Evolutionary conservation across 2,888 invertebrate species (phyloP).

Genomic region (Chrysomela aeneicollis): DNA sequence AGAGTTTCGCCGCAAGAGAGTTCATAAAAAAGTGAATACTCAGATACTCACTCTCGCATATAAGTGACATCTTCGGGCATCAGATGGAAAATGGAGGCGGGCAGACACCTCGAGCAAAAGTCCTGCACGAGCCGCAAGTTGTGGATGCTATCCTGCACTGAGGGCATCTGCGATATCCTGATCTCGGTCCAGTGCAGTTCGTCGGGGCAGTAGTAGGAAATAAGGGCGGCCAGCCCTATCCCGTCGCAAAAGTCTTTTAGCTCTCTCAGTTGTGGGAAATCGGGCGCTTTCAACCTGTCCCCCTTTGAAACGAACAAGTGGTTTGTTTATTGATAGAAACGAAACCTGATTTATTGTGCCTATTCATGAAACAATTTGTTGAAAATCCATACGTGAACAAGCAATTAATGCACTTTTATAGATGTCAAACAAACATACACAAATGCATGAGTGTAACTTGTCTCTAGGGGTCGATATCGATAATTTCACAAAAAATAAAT

Average conservation of each 20-base stretch:
- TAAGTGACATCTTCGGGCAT: constrained; percentile 95
- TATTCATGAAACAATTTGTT: too few relatives aligned
- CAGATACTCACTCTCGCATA: constrained; percentile 81
- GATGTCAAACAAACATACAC: too few relatives aligned
- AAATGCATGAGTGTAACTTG: too few relatives aligned
- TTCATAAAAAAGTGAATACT: neutral
- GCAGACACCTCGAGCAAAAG: constrained; percentile 86
- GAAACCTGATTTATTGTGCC: too few relatives aligned
- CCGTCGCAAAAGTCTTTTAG: constrained; percentile 92
- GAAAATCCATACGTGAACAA: too few relatives aligned
- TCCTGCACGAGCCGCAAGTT: constrained; percentile 88
- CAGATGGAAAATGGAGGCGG: constrained; percentile 91
- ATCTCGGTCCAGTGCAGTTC: constrained; percentile 77
- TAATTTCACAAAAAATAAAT: too few relatives aligned
- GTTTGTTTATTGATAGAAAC: neutral
- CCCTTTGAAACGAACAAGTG: constrained; percentile 60
- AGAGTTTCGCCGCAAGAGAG: too few relatives aligned
- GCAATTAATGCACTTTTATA: too few relatives aligned
- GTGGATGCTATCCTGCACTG: constrained; percentile 88
- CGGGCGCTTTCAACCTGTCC: constrained; percentile 63
- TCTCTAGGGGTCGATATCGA: too few relatives aligned
- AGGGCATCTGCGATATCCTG: constrained; percentile 70
- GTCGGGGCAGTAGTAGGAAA: constrained; percentile 90
- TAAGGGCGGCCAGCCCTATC: constrained; percentile 83
- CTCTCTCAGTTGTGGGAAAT: constrained; percentile 78